These are phyloP conservation scores for Rhamnusium bicolor DNA, from an alignment of 2,888 invertebrate species.

Conservation along the genomic window DNA sequence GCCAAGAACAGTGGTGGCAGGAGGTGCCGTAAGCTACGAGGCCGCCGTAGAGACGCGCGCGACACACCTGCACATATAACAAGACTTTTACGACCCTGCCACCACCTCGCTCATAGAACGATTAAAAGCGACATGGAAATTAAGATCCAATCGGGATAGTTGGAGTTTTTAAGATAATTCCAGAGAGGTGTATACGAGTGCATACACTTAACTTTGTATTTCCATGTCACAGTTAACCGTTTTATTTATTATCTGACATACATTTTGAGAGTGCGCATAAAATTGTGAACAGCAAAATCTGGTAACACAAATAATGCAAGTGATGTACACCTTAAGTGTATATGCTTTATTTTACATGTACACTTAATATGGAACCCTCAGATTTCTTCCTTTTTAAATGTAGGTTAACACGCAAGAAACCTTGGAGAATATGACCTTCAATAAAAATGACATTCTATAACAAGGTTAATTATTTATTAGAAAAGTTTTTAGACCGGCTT, in stretches of 20 bases:
- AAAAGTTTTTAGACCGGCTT: no score
- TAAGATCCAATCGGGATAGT: neutral
- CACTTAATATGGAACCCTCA: neutral
- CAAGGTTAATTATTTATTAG: no score
- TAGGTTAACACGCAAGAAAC: neutral
- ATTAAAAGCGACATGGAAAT: constrained; percentile 21
- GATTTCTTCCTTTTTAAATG: neutral
- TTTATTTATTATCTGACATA: neutral
- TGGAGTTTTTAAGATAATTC: no score
- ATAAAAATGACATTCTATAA: no score
- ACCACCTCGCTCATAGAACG: constrained; percentile 41
- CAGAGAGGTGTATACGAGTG: neutral
- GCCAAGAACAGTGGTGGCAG: constrained; percentile 67
- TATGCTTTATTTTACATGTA: neutral
- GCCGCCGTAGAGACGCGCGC: constrained; percentile 58
- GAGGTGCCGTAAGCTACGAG: constrained; percentile 57
- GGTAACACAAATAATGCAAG: constrained; percentile 12
- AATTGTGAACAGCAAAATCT: neutral
- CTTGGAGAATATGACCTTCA: neutral
- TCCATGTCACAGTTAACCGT: constrained; percentile 14
- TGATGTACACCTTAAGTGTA: neutral
- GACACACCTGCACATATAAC: constrained; percentile 66
- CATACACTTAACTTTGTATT: no score
- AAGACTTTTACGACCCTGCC: constrained; percentile 46
- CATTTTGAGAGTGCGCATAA: neutral